These are phyloP conservation scores for Colostygia pectinataria DNA, from an alignment of 2,888 invertebrate species.

Conservation along the genomic window DNA sequence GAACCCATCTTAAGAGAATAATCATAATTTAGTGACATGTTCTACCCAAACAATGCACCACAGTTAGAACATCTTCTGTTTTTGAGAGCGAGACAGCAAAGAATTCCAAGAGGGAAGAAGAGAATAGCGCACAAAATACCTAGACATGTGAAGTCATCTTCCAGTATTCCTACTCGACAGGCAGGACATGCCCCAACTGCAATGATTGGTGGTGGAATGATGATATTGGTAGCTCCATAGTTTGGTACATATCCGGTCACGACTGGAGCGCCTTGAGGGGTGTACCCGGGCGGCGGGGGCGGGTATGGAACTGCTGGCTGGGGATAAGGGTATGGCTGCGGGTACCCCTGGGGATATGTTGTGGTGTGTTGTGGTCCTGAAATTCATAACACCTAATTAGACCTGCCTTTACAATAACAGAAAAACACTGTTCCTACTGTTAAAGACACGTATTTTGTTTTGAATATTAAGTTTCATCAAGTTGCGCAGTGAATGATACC, in stretches of 20 bases:
- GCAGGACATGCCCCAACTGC: slow-evolving; percentile 94
- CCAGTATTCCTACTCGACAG: slow-evolving; percentile 92
- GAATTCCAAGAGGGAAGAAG: slow-evolving; percentile 93
- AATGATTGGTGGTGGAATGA: slow-evolving; percentile 89
- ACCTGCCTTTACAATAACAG: neutral
- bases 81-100: slow-evolving; percentile 93
- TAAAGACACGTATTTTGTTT: no score
- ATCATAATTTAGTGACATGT: slow-evolving; percentile 28
- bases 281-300: slow-evolving; percentile 83
- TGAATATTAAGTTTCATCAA: slow-evolving; percentile 23
- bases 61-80: slow-evolving; percentile 94
- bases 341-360: slow-evolving; percentile 39
- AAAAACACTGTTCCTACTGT: no score
- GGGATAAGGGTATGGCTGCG: slow-evolving; percentile 36
- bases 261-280: slow-evolving; percentile 65
- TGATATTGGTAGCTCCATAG: slow-evolving; percentile 84
- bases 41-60: slow-evolving; percentile 89
- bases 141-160: slow-evolving; percentile 93
- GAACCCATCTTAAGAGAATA: slow-evolving; percentile 32
- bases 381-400: no score
- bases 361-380: slow-evolving; percentile 44
- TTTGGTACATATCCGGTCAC: slow-evolving; percentile 79
- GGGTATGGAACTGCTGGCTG: slow-evolving; percentile 55
- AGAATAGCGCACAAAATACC: slow-evolving; percentile 93
- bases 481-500: slow-evolving; percentile 43